Base-by-base conservation (phyloP, 2,113 vertebrate species). In the Mionectes macconnelli region DNA sequence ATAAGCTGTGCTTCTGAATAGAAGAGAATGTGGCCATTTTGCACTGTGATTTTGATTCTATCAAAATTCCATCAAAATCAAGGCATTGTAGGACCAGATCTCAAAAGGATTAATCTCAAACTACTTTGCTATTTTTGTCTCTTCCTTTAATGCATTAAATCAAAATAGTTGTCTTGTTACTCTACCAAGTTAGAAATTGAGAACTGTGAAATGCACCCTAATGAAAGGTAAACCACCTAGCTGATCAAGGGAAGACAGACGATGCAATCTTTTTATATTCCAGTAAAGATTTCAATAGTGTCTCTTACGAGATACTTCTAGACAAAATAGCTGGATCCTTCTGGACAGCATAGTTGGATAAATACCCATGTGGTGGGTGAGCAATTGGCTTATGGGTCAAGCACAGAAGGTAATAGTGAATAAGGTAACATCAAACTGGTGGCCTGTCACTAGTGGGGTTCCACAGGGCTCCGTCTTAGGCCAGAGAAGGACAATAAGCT, bases 41-140 rank as follows among this genome's bases (percentile, higher is more conserved):
- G 15, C 31, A 20, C 19, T 28, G 3, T 31, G n/a, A 45, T 45
- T 45, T 45, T 45, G 44, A 45, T 45, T 21, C 44, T 45, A 45
- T 45, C 44, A 21, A 45, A 45, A 21, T 45, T 45, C 20, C 80
- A 55, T 62, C n/a, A 69, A 66, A 86, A 90, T 3, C 17, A 45
- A n/a, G 69, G 7, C 4, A 4, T 24, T 5, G 1, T 16, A 84
- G 30, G 31, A n/a, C 8, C 0, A 5, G 2, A 6, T 69, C 28
- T 12, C 15, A 25, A 5, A 89, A 83, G 42, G 1, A 3, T 21
- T 73, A 12, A 35, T 80, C 20, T 73, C 30, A 50, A 47, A 7
- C 11, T 80, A 18, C 30, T 77, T 74, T 78, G 19, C 10, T 73
- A 4, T 31, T 75, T 91, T 89, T 72, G 22, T 75, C 45, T 72